Evolutionary conservation across 2,888 invertebrate genomes (phyloP).

Genomic region (Mimumesa dahlbomi): DNA sequence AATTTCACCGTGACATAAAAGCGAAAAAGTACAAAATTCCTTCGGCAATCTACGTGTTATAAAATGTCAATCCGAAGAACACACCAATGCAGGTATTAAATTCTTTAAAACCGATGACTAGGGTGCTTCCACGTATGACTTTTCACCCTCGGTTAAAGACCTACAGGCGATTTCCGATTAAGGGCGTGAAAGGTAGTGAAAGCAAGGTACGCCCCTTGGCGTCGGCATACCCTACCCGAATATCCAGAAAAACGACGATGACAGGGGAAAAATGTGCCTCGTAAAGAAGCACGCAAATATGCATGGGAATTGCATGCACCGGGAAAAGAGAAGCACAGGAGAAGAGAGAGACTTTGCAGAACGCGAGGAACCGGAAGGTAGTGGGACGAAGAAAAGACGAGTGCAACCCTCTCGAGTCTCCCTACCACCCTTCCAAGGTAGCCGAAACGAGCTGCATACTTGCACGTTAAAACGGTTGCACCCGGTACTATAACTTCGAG

Average conservation of each 20-base stretch:
- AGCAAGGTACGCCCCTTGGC: slow-evolving; percentile 17
- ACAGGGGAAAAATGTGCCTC: slow-evolving; percentile 68
- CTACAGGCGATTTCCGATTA: slow-evolving; percentile 12
- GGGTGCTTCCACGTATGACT: too few relatives aligned
- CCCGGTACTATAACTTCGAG: slow-evolving; percentile 67
- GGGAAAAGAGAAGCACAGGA: slow-evolving; percentile 12
- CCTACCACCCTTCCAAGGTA: slow-evolving; percentile 47
- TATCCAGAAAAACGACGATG: slow-evolving; percentile 59
- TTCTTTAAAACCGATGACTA: too few relatives aligned
- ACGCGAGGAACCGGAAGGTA: slow-evolving; percentile 31
- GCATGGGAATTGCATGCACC: slow-evolving; percentile 71
- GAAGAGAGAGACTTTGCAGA: slow-evolving; percentile 21
- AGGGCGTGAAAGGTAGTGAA: slow-evolving; percentile 8
- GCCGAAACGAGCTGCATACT: slow-evolving; percentile 69
- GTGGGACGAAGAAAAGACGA: slow-evolving; percentile 34
- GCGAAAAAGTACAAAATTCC: too few relatives aligned
- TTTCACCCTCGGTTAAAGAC: not conserved
- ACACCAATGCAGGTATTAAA: too few relatives aligned
- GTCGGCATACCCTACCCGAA: slow-evolving; percentile 36
- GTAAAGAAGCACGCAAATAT: slow-evolving; percentile 74
- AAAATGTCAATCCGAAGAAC: too few relatives aligned
- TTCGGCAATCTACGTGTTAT: too few relatives aligned
- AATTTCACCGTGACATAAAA: too few relatives aligned
- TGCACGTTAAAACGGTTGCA: slow-evolving; percentile 67
- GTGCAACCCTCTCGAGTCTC: slow-evolving; percentile 32